These are phyloP conservation scores for Galagoides demidoff DNA, from an alignment of 2,797 vertebrate species.

Conservation along the genomic window DNA sequence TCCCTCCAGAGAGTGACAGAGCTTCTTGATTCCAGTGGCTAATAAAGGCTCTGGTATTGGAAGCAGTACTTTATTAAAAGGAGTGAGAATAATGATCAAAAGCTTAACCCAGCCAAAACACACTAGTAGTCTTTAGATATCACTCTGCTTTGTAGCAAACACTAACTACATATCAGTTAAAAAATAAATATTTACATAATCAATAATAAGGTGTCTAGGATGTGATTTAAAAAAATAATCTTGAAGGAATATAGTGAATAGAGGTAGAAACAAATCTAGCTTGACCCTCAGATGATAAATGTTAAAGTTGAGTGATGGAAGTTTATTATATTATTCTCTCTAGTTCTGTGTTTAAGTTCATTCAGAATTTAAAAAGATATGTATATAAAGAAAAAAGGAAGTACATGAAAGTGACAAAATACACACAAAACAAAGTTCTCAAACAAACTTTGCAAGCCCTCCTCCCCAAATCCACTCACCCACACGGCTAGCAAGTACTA, in stretches of 20 bases:
- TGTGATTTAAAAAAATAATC: constrained; percentile 46
- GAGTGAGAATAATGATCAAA: constrained; percentile 19
- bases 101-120: constrained; percentile 9
- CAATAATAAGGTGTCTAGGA: neutral
- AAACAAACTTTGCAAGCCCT: neutral
- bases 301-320: neutral
- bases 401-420: constrained; percentile 9
- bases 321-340: neutral
- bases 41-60: constrained; percentile 45
- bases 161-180: neutral
- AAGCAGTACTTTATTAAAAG: constrained; percentile 44
- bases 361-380: neutral
- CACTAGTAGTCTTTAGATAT: neutral
- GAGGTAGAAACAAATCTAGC: neutral
- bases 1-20: constrained; percentile 47
- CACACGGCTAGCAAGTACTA: neutral
- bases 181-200: constrained; percentile 31
- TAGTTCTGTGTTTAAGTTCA: neutral
- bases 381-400: neutral
- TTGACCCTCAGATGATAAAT: neutral
- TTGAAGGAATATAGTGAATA: neutral
- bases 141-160: constrained; percentile 5
- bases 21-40: constrained; percentile 63
- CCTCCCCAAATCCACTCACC: neutral
- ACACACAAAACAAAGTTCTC: neutral